A percentile compares a stretch with the other conserved stretches of the same genome.
Conservation (phyloP, 2,797 vertebrate species). For the Chelidonichthys spinosus region DNA sequence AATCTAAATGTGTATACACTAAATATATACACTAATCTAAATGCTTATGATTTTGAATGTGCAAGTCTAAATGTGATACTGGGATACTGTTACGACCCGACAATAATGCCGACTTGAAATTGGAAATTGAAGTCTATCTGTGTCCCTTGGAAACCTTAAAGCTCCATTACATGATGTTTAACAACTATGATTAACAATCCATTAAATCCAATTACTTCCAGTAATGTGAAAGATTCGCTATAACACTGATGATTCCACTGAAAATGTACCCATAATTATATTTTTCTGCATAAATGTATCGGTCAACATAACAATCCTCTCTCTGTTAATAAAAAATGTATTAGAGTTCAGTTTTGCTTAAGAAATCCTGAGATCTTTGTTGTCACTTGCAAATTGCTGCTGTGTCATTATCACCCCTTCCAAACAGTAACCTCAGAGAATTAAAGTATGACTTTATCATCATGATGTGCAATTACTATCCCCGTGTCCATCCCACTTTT, state of each 20-base stretch:
- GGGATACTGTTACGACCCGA: too few relatives aligned
- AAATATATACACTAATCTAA: not conserved
- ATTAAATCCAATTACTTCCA: not conserved
- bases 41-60: not conserved
- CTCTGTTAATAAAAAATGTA: not conserved
- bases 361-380: not conserved
- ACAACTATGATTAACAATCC: not conserved
- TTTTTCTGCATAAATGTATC: not conserved
- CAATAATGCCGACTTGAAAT: not conserved
- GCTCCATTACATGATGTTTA: not conserved
- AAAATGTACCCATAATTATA: too few relatives aligned
- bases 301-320: not conserved
- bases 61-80: not conserved
- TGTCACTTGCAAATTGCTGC: not conserved
- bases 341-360: not conserved
- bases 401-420: not conserved
- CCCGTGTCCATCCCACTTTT: not conserved
- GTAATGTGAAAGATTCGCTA: not conserved
- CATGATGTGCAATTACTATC: not conserved
- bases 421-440: not conserved
- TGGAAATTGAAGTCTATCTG: not conserved
- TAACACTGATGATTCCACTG: not conserved
- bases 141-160: not conserved
- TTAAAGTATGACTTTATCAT: constrained; percentile 7
- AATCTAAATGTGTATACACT: not conserved